phyloP scores from a whole-genome alignment of 2,797 vertebrate genomes.

The Platyrinchus mystaceus region DNA sequence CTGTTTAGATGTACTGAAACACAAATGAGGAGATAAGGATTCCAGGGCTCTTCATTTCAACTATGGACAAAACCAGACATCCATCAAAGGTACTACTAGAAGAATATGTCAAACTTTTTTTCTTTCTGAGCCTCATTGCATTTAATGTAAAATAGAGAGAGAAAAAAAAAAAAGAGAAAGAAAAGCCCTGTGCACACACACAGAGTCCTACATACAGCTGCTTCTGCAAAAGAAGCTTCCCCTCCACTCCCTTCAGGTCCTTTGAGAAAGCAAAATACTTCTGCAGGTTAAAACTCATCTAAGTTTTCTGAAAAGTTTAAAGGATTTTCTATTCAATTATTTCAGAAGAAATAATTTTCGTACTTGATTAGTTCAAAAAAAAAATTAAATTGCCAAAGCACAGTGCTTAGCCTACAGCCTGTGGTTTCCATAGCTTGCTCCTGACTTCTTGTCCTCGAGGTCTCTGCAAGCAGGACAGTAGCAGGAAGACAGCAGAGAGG shows the following conservation, averaged over 20 bases:
- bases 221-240: background rate
- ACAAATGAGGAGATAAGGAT: background rate
- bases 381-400: background rate
- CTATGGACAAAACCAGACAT: background rate
- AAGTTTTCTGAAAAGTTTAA: background rate
- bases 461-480: background rate
- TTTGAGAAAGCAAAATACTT: background rate
- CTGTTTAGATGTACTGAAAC: background rate
- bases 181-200: background rate
- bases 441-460: background rate
- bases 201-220: background rate
- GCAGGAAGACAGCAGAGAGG: background rate
- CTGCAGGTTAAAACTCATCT: background rate
- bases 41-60: background rate
- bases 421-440: background rate
- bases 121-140: background rate
- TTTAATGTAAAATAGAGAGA: background rate
- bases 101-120: background rate
- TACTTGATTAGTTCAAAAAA: background rate
- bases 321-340: background rate
- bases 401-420: background rate
- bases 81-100: background rate
- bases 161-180: background rate
- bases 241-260: background rate
- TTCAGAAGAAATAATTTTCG: background rate